Evolutionary conservation across 2,113 vertebrate species (phyloP).

Genomic region (Merops nubicus): DNA sequence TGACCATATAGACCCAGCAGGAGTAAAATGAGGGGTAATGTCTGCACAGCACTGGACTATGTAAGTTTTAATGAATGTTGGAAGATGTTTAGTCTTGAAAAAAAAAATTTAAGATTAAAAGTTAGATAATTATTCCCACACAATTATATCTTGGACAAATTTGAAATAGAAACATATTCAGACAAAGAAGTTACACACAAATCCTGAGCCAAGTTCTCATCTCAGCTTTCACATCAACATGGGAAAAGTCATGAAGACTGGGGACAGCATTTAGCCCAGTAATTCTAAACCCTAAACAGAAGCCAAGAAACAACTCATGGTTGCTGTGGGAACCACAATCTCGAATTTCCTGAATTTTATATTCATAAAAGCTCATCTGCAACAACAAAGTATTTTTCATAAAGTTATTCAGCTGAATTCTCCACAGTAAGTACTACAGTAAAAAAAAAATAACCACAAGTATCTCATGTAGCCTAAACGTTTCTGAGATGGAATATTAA

Average conservation of each 20-base stretch:
- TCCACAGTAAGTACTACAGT: background rate
- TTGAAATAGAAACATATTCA: background rate
- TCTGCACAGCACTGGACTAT: fast-evolving
- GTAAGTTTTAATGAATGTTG: background rate
- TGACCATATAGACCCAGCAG: background rate
- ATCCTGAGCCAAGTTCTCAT: slow-evolving; percentile 22
- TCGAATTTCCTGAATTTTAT: background rate
- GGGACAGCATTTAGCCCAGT: slow-evolving; percentile 5
- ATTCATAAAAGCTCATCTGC: background rate
- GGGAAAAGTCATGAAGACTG: slow-evolving; percentile 18
- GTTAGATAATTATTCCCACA: background rate
- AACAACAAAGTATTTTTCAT: background rate
- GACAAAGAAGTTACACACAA: background rate
- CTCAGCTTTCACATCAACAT: background rate
- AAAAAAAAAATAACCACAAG: background rate
- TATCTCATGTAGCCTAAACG: background rate
- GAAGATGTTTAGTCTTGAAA: background rate
- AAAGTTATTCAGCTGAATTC: background rate
- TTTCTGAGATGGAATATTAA: background rate
- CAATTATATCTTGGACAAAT: background rate
- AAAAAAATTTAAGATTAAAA: background rate
- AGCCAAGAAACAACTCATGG: background rate
- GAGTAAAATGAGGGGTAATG: background rate
- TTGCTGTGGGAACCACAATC: slow-evolving; percentile 6
- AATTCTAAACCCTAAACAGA: slow-evolving; percentile 7